A percentile compares a stretch with the other conserved stretches of the same genome.
These are phyloP conservation scores for Xenentodon cancila DNA, from an alignment of 2,797 vertebrate species.

Conservation along the genomic window DNA sequence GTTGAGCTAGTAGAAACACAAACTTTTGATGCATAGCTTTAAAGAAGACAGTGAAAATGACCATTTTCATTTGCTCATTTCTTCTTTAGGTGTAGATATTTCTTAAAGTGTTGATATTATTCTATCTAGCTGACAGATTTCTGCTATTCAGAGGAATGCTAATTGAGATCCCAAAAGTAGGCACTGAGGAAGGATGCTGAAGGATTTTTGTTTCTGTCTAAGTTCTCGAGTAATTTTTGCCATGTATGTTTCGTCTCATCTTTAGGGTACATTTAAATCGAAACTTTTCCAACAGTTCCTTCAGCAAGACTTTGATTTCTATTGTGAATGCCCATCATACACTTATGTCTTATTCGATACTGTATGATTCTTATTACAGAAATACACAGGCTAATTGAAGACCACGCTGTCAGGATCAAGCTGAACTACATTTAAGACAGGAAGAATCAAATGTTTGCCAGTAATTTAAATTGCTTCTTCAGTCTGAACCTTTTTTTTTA, in stretches of 20 bases:
- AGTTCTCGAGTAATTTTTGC: not conserved
- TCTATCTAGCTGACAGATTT: constrained; percentile 8
- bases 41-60: too few relatives aligned
- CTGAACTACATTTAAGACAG: not conserved
- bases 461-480: constrained; percentile 21
- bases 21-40: too few relatives aligned
- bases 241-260: too few relatives aligned
- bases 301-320: too few relatives aligned
- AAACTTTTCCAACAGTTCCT: not conserved
- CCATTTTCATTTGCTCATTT: too few relatives aligned
- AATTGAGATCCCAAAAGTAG: not conserved
- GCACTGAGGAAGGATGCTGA: constrained; percentile 8
- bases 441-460: constrained; percentile 13
- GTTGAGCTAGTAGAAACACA: too few relatives aligned
- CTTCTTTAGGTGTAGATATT: too few relatives aligned
- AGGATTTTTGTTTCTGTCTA: not conserved
- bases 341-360: too few relatives aligned
- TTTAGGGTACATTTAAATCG: not conserved
- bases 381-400: too few relatives aligned
- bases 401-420: not conserved
- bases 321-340: too few relatives aligned
- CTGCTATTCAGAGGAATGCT: constrained; percentile 2
- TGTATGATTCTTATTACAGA: too few relatives aligned
- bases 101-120: constrained; percentile 14
- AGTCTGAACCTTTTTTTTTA: constrained; percentile 21